Conservation (phyloP, 2,888 invertebrate genomes). For the Hybos culiciformis region DNA sequence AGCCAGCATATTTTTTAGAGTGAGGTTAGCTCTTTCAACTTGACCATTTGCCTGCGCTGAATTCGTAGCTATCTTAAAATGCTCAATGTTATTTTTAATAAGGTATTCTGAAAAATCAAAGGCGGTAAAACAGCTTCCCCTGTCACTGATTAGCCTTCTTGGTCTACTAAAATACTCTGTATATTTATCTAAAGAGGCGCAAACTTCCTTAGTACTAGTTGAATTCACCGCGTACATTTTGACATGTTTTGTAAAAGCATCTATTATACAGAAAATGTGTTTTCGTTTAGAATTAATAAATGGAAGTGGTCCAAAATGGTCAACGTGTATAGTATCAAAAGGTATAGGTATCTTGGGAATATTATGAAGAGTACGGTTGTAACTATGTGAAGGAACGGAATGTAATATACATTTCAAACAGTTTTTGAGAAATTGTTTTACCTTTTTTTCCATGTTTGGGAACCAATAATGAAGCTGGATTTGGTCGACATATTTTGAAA, state of each 20-base stretch:
- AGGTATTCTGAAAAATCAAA: conserved; percentile 12
- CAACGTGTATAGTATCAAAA: conserved; percentile 14
- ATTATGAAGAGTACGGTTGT: conserved; percentile 18
- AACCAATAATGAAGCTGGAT: conserved; percentile 10
- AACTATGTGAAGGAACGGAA: conserved; percentile 4
- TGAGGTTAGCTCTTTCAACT: background rate
- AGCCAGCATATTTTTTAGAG: background rate
- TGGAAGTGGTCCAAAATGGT: conserved; percentile 10
- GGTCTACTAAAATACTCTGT: conserved; percentile 14
- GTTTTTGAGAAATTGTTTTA: conserved; percentile 7
- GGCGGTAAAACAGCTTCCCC: conserved; percentile 15
- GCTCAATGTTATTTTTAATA: background rate
- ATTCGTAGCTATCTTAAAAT: background rate
- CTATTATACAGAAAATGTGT: conserved; percentile 8
- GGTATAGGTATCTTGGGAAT: conserved; percentile 19
- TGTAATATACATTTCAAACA: conserved; percentile 10
- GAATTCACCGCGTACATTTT: conserved; percentile 9
- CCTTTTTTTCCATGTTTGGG: conserved; percentile 7
- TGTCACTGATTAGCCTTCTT: conserved; percentile 13
- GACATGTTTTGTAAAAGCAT: conserved; percentile 13
- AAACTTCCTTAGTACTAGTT: conserved; percentile 16
- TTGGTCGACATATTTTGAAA: conserved; percentile 1
- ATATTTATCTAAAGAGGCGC: conserved; percentile 10
- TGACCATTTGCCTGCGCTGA: conserved; percentile 3
- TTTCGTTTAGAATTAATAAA: conserved; percentile 9